Percentiles rank a stretch among this genome's conserved stretches.
Evolutionary conservation across 2,113 vertebrate genomes (phyloP).

Genomic region (Lethenteron camtschaticum): DNA sequence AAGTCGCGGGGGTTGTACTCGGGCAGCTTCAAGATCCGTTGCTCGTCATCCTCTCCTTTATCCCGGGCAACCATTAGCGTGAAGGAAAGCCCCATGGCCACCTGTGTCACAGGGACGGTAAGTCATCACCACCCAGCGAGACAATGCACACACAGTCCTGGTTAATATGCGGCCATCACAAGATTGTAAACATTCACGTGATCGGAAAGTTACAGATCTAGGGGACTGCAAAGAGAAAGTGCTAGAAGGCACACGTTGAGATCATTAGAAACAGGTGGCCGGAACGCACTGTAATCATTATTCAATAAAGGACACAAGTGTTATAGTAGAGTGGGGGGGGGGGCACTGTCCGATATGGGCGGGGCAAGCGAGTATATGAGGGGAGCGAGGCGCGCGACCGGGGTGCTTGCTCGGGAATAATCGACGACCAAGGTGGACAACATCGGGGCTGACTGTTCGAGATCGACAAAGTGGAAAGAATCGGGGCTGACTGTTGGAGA

Average conservation of each 20-base stretch:
- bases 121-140: background rate
- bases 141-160: background rate
- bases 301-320: too few relatives aligned
- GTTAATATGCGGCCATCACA: background rate
- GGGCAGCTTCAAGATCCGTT: conserved; percentile 60
- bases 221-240: background rate
- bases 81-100: conserved; percentile 71
- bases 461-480: too few relatives aligned
- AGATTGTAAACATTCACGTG: background rate
- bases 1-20: conserved; percentile 85
- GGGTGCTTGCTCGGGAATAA: too few relatives aligned
- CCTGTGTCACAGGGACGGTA: conserved; percentile 22
- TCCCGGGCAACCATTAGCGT: conserved; percentile 59
- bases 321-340: too few relatives aligned
- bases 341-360: too few relatives aligned
- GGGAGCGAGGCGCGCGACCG: too few relatives aligned
- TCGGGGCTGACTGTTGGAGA: too few relatives aligned
- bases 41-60: conserved; percentile 45
- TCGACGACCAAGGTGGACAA: too few relatives aligned
- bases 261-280: background rate
- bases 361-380: too few relatives aligned
- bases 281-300: too few relatives aligned
- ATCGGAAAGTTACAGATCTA: background rate
- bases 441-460: too few relatives aligned
- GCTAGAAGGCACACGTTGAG: conserved; percentile 1